Conservation (phyloP, 2,113 vertebrate species). For the Chaenocephalus aceratus region DNA sequence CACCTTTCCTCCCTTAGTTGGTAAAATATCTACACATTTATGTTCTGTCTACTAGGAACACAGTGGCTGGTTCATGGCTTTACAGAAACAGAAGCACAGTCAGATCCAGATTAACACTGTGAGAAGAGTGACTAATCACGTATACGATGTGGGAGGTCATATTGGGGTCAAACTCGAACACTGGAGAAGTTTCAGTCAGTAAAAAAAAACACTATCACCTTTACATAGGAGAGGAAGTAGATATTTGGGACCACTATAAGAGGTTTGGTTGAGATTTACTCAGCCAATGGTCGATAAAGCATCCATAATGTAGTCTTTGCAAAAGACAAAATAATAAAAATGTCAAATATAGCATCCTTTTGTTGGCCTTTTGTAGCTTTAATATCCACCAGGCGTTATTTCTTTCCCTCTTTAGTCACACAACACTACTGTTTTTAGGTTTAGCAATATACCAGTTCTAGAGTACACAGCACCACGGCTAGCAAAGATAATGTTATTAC, state of each 20-base stretch:
- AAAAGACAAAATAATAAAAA: not conserved
- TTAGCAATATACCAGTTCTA: too few relatives aligned
- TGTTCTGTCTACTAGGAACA: not conserved
- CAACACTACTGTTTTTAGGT: not conserved
- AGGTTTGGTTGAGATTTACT: not conserved
- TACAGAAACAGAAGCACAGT: not conserved
- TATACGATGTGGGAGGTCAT: not conserved
- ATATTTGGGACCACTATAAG: not conserved
- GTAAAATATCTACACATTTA: not conserved
- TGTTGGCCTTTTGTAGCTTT: not conserved
- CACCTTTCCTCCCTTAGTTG: not conserved
- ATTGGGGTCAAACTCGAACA: not conserved
- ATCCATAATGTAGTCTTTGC: too few relatives aligned
- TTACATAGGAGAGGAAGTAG: not conserved
- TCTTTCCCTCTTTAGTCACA: not conserved
- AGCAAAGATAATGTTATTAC: not conserved
- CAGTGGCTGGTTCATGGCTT: constrained; percentile 21
- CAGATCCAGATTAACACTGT: not conserved
- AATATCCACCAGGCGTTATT: too few relatives aligned
- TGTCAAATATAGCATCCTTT: not conserved
- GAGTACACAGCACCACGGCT: not conserved
- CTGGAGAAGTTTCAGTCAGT: not conserved
- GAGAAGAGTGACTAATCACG: not conserved
- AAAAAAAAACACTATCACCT: not conserved
- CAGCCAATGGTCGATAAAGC: too few relatives aligned